Conservation (phyloP, 2,113 vertebrate species). For the Myrmophylax atrothorax region DNA sequence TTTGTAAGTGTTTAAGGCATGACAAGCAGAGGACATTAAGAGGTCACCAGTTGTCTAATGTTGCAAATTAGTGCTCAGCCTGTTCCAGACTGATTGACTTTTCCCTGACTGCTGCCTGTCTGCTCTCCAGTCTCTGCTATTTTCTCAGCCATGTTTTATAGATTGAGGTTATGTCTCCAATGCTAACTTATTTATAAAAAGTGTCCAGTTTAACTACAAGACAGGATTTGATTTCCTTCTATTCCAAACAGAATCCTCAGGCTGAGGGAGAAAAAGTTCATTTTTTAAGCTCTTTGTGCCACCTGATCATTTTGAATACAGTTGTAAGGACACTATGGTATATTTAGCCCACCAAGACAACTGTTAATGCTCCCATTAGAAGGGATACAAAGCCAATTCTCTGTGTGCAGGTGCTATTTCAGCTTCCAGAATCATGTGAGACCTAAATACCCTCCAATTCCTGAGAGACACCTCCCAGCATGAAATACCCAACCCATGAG, state of each 20-base stretch:
- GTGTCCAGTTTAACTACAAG: neutral
- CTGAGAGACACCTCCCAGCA: neutral
- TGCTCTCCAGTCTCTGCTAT: neutral
- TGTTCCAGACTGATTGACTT: neutral
- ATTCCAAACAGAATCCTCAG: neutral
- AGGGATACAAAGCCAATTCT: neutral
- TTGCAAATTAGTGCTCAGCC: neutral
- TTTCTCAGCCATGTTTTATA: neutral
- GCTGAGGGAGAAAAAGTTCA: neutral
- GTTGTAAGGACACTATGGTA: neutral
- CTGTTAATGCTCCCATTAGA: neutral
- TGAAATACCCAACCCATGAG: neutral
- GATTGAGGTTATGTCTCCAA: neutral
- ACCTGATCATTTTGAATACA: neutral
- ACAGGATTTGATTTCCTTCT: neutral
- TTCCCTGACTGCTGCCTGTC: neutral
- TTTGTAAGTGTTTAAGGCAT: neutral
- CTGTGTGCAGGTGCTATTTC: neutral
- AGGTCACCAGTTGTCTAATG: slow-evolving; percentile 11
- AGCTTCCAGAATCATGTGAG: neutral
- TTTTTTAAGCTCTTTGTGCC: neutral
- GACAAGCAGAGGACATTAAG: neutral
- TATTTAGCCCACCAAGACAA: neutral
- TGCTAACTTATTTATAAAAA: neutral
- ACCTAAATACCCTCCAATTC: neutral